Evolutionary conservation across 2,888 invertebrate genomes (phyloP).

Genomic region (Caenorhabditis panamensis): DNA sequence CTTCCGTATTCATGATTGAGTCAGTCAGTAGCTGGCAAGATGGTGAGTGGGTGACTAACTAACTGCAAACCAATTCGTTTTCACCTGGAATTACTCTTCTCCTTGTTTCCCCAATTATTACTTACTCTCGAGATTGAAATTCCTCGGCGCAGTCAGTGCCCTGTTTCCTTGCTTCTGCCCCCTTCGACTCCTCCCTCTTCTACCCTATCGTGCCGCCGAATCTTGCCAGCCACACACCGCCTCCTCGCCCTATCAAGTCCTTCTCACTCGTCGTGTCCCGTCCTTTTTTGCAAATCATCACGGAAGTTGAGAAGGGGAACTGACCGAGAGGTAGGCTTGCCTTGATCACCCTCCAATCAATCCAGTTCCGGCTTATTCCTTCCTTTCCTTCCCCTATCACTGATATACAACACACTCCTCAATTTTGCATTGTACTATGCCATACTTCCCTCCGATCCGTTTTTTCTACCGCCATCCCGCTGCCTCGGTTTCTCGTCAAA

Average conservation of each 20-base stretch:
- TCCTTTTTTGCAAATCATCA: slow-evolving; percentile 46
- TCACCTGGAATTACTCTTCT: background rate
- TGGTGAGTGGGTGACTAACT: slow-evolving; percentile 6
- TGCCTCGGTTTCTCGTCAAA: slow-evolving; percentile 9
- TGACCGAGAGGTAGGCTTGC: background rate
- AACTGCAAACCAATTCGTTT: background rate
- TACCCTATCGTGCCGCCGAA: slow-evolving; percentile 17
- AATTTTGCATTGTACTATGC: slow-evolving; percentile 1
- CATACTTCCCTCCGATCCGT: background rate
- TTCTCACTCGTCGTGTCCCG: background rate
- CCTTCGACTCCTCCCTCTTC: slow-evolving; percentile 20
- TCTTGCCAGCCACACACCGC: slow-evolving; percentile 24
- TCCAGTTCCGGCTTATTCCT: slow-evolving; percentile 50
- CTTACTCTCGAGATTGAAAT: slow-evolving; percentile 4
- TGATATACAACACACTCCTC: slow-evolving; percentile 5
- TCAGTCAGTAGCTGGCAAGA: background rate
- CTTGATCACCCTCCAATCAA: slow-evolving; percentile 24
- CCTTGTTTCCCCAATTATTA: background rate
- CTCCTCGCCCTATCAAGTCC: slow-evolving; percentile 33
- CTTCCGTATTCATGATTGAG: slow-evolving; percentile 2
- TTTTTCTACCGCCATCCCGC: background rate
- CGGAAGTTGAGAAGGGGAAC: slow-evolving; percentile 44
- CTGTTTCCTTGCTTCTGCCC: slow-evolving; percentile 6
- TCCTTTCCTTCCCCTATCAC: slow-evolving; percentile 13
- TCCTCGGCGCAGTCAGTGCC: background rate